phyloP scores from a whole-genome alignment of 2,113 vertebrate species.

The Phodopus roborovskii region DNA sequence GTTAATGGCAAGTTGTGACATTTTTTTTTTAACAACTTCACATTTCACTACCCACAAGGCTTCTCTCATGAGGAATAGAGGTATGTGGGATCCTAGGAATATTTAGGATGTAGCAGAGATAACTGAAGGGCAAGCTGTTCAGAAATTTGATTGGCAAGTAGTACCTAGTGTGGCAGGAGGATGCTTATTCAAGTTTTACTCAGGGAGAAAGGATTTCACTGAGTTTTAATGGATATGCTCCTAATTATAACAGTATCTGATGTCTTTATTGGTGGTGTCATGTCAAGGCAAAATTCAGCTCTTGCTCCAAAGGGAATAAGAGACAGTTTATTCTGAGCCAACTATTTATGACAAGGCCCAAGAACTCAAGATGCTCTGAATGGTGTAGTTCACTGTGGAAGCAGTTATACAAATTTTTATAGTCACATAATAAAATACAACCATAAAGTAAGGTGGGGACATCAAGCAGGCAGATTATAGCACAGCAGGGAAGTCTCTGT shows the following conservation, averaged over 20 bases:
- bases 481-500: background rate
- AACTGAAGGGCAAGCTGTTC: background rate
- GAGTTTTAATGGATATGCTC: background rate
- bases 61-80: background rate
- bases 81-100: background rate
- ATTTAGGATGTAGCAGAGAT: background rate
- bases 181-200: background rate
- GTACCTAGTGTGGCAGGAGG: background rate
- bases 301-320: background rate
- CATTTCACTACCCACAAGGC: background rate
- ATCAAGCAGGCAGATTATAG: background rate
- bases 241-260: background rate
- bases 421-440: background rate
- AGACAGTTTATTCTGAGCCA: background rate
- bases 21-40: conserved; percentile 7
- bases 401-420: background rate
- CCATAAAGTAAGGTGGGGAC: background rate
- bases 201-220: background rate
- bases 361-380: background rate
- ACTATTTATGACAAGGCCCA: background rate
- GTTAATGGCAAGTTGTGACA: background rate
- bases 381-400: background rate
- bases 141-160: background rate
- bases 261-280: background rate
- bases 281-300: background rate